Base-by-base conservation (phyloP, 2,888 invertebrate species). In the Parnassius apollo region DNA sequence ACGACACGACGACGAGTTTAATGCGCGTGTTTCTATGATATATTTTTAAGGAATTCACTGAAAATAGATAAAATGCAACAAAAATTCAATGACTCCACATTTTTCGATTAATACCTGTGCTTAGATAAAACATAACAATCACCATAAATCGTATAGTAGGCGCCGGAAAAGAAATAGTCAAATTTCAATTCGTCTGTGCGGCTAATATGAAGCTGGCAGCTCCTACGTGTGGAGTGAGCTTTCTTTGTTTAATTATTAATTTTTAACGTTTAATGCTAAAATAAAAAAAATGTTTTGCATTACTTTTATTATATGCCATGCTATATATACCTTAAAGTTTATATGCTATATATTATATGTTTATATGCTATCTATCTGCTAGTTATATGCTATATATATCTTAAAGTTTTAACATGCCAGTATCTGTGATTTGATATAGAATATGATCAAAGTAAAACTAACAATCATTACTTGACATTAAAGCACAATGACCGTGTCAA, bases 161-260 rank as follows among this genome's bases (percentile, higher is more conserved):
- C 67, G 67, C 67, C 67, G 62, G 64, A 51, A 64, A 64, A 59
- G 59, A 59, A 64, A 59, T 59, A 64, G 64, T 64, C 56, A 44
- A 64, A 63, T 55, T 44, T 64, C 56, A 44, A 50, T 35, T 1
- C 42, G 59, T 59, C 49, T 35, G 44, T 50, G 56, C 12, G 48
- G 42, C n/a, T 42, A 35, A 3, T 12, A 58, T 13, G 4, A 45
- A 35, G 25, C 35, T 10, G 9, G 25, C 46, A 10, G 59, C 51
- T 52, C n/a, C 46, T 35, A 1, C 9, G 11, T 52, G 18, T 53
- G 53, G 59, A 59, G 46, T 13, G 12, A 13, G 53, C 59, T 59
- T 59, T 52, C 10, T 50, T 35, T 0, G 1, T 7, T 35, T 35
- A 35, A 35, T 35, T 35, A 4, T 35, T 35, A 35, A 35, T 35